Evolutionary conservation across 1,140 invertebrate species (phyloP), one percentile per base, ranked within the genome.

Genomic region (Protaetia brevitarsis): DNA sequence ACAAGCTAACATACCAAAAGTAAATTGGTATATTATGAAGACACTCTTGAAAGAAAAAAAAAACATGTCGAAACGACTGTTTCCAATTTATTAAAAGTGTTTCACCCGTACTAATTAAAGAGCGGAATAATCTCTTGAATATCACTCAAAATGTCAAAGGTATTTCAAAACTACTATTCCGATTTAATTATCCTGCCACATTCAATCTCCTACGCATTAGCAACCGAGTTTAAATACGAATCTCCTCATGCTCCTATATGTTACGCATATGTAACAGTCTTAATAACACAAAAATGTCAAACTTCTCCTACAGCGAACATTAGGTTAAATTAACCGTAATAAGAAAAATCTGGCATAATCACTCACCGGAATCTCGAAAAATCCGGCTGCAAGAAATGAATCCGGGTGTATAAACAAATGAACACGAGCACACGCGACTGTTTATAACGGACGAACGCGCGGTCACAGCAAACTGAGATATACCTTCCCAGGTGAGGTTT

Each of bases 401-500:
- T 59, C 57, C 57, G 57, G 57, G 27, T 29, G 27, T 31, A 31
- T 59, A 28, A 59, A 59, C 26, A 59, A 59, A 28, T 29, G n/a
- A 27, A 59, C 57, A 31, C 57, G 26, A 59, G 27, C 29, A 59
- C 26, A 59, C 57, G 27, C 26, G 29, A 31, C 13, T 13, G 30
- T 21, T 27, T 21, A 8, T 23, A 61, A 45, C 36, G 61, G n/a
- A 63, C 31, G 26, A 41, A 37, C 61, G 36, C 61, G 36, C 61
- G 26, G 23, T 37, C 37, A 63, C 34, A 63, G 61, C 34, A 63
- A 63, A 27, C 34, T 21, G 13, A 28, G 41, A 51, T 51, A 45
- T 41, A 41, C 61, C 34, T 63, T 41, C 37, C 13, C 34, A 63
- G 61, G 61, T 63, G 61, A 63, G 31, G 61, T 36, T 63, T 63